These are phyloP conservation scores for Albula goreensis DNA, from an alignment of 2,113 vertebrate species.

Conservation along the genomic window DNA sequence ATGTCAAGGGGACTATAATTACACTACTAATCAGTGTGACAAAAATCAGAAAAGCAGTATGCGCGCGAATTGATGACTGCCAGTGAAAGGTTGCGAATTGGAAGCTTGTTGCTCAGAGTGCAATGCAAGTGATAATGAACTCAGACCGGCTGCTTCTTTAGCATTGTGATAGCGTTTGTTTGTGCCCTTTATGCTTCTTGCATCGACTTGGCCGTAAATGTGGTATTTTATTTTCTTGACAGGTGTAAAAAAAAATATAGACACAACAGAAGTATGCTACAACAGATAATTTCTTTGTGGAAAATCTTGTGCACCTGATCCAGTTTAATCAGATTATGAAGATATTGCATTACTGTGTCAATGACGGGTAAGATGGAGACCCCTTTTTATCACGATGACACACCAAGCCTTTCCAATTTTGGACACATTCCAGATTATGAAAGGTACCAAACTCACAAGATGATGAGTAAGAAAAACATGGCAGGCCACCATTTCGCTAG, in stretches of 20 bases:
- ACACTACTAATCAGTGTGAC: not conserved
- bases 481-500: slow-evolving; percentile 46
- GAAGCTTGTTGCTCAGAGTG: slow-evolving; percentile 6
- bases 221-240: not conserved
- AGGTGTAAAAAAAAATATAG: not conserved
- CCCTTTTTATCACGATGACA: slow-evolving; percentile 74
- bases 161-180: not conserved
- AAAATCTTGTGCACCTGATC: slow-evolving; percentile 15
- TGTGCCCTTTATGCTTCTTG: not conserved
- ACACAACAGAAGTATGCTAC: not conserved
- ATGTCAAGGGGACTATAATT: not conserved
- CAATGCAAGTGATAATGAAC: not conserved
- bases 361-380: slow-evolving; percentile 71
- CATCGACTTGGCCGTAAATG: not conserved
- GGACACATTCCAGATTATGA: slow-evolving; percentile 61
- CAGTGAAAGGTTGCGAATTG: not conserved
- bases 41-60: not conserved
- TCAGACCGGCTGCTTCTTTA: not conserved
- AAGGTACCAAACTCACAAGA: slow-evolving; percentile 65
- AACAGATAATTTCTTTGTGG: not conserved
- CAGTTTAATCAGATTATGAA: slow-evolving; percentile 68
- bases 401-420: slow-evolving; percentile 51
- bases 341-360: slow-evolving; percentile 52
- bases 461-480: slow-evolving; percentile 69
- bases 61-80: not conserved